phyloP scores from a whole-genome alignment of 2,888 invertebrate species.

The Cryptus armator region DNA sequence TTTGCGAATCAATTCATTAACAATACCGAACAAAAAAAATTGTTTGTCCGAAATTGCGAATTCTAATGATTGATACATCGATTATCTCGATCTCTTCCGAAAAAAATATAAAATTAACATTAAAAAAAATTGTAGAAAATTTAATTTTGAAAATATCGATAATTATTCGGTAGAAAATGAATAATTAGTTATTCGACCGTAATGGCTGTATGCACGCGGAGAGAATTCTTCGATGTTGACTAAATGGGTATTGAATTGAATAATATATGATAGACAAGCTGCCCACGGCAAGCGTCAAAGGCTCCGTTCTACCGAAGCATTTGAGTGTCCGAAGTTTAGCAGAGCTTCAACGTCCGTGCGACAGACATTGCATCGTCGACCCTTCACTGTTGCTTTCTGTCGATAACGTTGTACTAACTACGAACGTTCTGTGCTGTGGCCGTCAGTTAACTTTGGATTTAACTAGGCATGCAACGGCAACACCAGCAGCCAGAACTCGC shows the following conservation, averaged over 20 bases:
- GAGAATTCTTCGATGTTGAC: neutral
- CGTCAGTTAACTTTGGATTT: conserved; percentile 15
- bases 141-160: neutral
- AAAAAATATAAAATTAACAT: neutral
- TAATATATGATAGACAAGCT: conserved; percentile 2
- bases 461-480: neutral
- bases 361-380: neutral
- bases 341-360: neutral
- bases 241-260: neutral
- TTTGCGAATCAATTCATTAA: too few species aligned
- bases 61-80: too few species aligned
- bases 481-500: neutral
- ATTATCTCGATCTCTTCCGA: too few species aligned
- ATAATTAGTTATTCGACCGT: neutral
- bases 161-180: neutral
- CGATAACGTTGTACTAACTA: neutral
- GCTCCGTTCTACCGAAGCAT: neutral
- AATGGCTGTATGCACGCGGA: neutral
- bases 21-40: too few species aligned
- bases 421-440: neutral
- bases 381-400: neutral
- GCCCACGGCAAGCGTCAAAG: conserved; percentile 11
- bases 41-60: too few species aligned
- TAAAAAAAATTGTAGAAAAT: neutral
- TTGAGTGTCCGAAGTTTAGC: neutral